Evolutionary conservation across 2,888 invertebrate species (phyloP).

Genomic region (Limnephilus rhombicus): DNA sequence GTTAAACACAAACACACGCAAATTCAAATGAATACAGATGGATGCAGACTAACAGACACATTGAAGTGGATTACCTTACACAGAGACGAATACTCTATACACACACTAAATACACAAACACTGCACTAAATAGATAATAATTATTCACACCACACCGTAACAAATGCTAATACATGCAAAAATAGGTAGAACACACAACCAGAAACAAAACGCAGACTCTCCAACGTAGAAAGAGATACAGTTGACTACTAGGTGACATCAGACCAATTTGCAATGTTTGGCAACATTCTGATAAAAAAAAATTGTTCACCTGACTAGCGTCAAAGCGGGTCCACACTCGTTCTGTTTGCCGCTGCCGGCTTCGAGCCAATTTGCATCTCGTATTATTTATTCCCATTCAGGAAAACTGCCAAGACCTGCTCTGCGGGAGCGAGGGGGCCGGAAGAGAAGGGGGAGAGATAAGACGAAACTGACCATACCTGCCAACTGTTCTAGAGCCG

Average conservation of each 20-base stretch:
- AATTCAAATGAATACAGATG: not conserved
- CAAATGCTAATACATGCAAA: not conserved
- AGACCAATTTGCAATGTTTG: conserved; percentile 36
- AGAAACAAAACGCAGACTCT: not conserved
- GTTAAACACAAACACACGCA: not conserved
- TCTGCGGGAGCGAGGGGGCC: not conserved
- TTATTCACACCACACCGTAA: not conserved
- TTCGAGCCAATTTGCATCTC: conserved; percentile 21
- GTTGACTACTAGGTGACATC: conserved; percentile 23
- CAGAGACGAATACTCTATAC: not conserved
- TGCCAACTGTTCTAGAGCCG: conserved; percentile 1
- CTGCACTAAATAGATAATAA: not conserved
- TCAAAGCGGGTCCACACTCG: not conserved
- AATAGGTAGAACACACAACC: not conserved
- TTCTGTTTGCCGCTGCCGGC: not conserved
- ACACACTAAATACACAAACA: not conserved
- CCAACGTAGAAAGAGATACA: not conserved
- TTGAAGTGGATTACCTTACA: not conserved
- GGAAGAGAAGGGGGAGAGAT: not conserved
- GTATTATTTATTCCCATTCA: conserved; percentile 9
- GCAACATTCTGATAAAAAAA: conserved; percentile 29
- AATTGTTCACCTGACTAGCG: conserved; percentile 10
- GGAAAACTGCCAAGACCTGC: not conserved
- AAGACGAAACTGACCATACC: not conserved
- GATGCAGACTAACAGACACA: not conserved